Evolutionary conservation across 2,888 invertebrate species (phyloP), one percentile per base, ranked within the genome.

Genomic region (Julus scandinavius): DNA sequence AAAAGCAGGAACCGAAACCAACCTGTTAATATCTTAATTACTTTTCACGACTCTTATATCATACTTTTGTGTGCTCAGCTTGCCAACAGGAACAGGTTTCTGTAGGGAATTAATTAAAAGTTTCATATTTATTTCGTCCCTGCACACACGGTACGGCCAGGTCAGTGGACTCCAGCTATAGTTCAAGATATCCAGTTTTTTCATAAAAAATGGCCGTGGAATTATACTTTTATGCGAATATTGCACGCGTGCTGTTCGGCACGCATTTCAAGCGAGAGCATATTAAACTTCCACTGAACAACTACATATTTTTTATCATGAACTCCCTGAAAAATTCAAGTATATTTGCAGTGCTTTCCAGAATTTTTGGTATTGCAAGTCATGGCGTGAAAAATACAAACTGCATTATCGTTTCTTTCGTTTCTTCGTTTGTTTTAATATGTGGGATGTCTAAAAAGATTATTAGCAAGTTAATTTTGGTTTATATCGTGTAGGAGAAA

Each of bases 151-250:
- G n/a, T 63, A 72, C 3, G 72, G 72, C 72, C 72, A 29, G 72
- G 72, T 72, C 72, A 72, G n/a, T 72, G 72, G 72, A 72, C 72
- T 72, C 72, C 1, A n/a, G 29, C 29, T 29, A 29, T 29, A 29
- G 72, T 72, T 72, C 29, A 72, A 72, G 72, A 72, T 72, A 72
- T 72, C 72, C 72, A 72, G 72, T 29, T 72, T 72, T 54, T 72
- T 72, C 9, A 72, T 7, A 72, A 29, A 72, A 72, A 72, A 72
- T 29, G 72, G 11, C 29, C 72, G 2, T 72, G 72, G 72, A 72
- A 72, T 72, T 72, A 29, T n/a, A 29, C 11, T 72, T 72, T 72
- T 72, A 72, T 72, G 72, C 7, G 72, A 72, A 72, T 72, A 72
- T 72, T 72, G 72, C 72, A 72, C 72, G 72, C 72, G 29, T 72